Conservation (phyloP, 1,140 invertebrate species). For the Platyura marginata region DNA sequence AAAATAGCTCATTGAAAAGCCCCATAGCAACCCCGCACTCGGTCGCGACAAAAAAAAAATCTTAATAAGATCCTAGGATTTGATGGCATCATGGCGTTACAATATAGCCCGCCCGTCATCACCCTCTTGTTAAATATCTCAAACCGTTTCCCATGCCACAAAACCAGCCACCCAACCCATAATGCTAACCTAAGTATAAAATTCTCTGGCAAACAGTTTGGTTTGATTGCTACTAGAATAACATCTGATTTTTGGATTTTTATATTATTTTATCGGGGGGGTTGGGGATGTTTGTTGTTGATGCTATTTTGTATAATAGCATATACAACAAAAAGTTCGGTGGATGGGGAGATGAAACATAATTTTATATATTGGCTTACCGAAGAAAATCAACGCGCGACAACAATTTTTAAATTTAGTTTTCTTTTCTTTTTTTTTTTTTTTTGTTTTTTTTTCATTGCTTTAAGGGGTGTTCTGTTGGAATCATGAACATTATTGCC, state of each 20-base stretch:
- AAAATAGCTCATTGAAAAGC: background rate
- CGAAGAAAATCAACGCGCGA: background rate
- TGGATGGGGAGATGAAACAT: background rate
- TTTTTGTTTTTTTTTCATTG: no score
- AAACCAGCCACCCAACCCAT: background rate
- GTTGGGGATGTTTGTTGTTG: background rate
- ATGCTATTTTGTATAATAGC: background rate
- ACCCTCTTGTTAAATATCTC: background rate
- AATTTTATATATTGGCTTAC: background rate
- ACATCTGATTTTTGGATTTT: background rate
- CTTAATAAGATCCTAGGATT: background rate
- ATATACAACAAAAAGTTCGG: background rate
- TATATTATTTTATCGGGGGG: background rate
- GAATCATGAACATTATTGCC: no score
- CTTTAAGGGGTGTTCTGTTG: no score
- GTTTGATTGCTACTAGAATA: background rate
- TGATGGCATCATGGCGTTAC: background rate
- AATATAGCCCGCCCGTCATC: background rate
- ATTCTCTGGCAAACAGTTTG: background rate
- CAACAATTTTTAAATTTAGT: background rate
- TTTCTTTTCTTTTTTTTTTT: no score
- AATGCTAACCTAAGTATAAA: background rate
- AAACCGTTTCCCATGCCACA: background rate
- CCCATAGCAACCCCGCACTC: background rate
- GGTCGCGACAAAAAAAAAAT: background rate